phyloP scores from a whole-genome alignment of 2,113 vertebrate genomes.

The Thomomys bottae region DNA sequence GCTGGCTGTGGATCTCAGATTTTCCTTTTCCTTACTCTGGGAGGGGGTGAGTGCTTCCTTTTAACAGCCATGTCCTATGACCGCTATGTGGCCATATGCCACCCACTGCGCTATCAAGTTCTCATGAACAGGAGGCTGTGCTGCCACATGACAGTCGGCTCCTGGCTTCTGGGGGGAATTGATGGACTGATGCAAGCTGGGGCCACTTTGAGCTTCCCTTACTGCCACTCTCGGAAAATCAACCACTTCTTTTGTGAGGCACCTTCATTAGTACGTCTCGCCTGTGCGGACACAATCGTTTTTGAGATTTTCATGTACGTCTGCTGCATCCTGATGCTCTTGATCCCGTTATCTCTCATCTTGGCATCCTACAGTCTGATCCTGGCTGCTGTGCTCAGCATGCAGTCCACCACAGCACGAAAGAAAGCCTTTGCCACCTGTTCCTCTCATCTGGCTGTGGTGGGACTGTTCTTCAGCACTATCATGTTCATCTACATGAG shows the following conservation, averaged over 20 bases:
- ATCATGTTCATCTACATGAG: conserved; percentile 15
- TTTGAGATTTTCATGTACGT: conserved; percentile 39
- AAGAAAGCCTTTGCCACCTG: neutral
- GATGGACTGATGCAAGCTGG: conserved; percentile 32
- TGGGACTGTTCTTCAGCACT: conserved; percentile 38
- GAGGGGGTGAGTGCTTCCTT: conserved; percentile 10
- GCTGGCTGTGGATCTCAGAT: conserved; percentile 15
- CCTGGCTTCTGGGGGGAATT: conserved; percentile 7
- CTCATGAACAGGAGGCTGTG: conserved; percentile 44
- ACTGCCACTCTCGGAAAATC: conserved; percentile 25
- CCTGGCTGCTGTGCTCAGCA: neutral
- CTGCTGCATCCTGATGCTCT: conserved; percentile 37
- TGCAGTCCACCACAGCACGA: neutral
- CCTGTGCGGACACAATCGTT: neutral
- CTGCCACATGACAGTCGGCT: neutral
- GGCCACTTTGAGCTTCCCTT: conserved; percentile 35
- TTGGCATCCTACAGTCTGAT: neutral
- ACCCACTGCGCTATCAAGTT: too few relatives aligned
- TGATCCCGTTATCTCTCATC: conserved; percentile 4
- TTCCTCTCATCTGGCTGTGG: neutral
- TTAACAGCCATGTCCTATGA: conserved; percentile 51
- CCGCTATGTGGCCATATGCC: too few relatives aligned
- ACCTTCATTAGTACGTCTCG: neutral
- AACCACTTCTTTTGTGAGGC: conserved; percentile 49
- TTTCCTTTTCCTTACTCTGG: conserved; percentile 3